Conservation (phyloP, 2,113 vertebrate species). For the Apodemus speciosus region DNA sequence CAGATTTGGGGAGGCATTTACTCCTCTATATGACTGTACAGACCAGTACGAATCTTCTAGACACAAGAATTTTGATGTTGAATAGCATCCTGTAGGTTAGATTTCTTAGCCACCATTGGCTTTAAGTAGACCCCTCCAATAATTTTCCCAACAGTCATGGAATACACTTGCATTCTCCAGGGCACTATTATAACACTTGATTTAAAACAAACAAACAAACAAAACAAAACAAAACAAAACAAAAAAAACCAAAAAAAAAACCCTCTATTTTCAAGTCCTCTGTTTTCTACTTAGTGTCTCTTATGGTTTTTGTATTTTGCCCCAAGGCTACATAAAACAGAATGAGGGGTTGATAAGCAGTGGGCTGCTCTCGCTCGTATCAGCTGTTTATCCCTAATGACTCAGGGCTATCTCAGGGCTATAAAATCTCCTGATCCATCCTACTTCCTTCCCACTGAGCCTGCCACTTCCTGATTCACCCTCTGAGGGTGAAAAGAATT, state of each 20-base stretch:
- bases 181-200: background rate
- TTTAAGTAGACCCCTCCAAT: background rate
- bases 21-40: background rate
- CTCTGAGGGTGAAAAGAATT: background rate
- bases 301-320: background rate
- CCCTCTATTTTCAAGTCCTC: background rate
- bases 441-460: background rate
- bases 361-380: constrained; percentile 5
- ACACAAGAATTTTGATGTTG: background rate
- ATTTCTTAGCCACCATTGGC: background rate
- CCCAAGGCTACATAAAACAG: constrained; percentile 39
- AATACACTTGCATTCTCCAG: background rate
- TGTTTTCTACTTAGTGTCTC: constrained; percentile 22
- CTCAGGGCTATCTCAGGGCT: background rate
- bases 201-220: no score
- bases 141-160: background rate
- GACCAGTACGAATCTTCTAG: background rate
- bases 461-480: constrained; percentile 3
- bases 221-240: no score
- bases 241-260: background rate
- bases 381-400: constrained; percentile 24
- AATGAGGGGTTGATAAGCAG: background rate
- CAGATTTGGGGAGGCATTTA: background rate
- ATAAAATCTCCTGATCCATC: background rate
- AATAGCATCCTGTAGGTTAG: background rate